Percentiles rank a stretch among this genome's conserved stretches.
Evolutionary conservation across 1,140 invertebrate species (phyloP).

Genomic region (Papilio dardanus): DNA sequence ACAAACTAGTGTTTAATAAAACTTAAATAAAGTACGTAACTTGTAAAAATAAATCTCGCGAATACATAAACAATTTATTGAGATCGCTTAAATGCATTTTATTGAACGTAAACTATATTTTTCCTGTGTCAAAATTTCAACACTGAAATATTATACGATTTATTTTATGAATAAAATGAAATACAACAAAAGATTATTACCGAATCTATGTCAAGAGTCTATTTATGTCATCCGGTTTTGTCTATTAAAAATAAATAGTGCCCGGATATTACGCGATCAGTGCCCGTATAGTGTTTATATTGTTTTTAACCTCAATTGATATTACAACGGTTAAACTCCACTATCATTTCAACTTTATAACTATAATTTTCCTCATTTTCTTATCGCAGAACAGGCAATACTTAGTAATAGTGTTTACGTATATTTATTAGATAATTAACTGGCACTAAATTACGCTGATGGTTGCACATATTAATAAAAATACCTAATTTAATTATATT

Average conservation of each 20-base stretch:
- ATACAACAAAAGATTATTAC: not conserved
- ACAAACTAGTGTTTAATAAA: not conserved
- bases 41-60: not conserved
- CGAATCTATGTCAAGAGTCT: not conserved
- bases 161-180: not conserved
- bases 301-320: conserved; percentile 13
- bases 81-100: conserved; percentile 1
- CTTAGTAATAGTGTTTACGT: too few species aligned
- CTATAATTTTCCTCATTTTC: too few species aligned
- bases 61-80: conserved; percentile 5
- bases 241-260: conserved; percentile 8
- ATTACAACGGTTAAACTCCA: not conserved
- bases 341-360: too few species aligned
- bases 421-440: too few species aligned
- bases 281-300: not conserved
- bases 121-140: not conserved
- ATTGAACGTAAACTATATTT: conserved; percentile 23
- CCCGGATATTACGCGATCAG: not conserved
- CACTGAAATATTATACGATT: conserved; percentile 11
- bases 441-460: not conserved
- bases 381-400: too few species aligned
- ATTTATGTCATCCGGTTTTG: not conserved
- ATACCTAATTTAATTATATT: not conserved
- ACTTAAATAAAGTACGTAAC: not conserved
- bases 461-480: not conserved